phyloP scores from a whole-genome alignment of 2,797 vertebrate species.

The Parambassis ranga region DNA sequence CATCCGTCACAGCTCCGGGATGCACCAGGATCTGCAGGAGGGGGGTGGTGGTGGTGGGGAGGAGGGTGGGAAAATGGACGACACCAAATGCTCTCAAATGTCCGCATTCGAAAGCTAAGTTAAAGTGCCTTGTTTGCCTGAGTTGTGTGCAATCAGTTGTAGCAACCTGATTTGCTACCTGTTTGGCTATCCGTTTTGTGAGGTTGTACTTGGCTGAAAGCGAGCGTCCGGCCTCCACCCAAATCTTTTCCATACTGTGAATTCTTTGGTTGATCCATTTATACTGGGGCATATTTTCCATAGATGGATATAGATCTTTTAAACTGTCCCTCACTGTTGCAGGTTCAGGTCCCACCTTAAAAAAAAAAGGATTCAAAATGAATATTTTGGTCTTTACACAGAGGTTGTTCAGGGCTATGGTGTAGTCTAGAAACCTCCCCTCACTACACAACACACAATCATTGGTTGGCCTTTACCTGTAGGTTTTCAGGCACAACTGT shows the following conservation, averaged over 20 bases:
- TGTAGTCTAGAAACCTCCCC: no score
- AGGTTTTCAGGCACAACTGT: not conserved
- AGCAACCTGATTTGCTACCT: not conserved
- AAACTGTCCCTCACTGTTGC: slow-evolving; percentile 1
- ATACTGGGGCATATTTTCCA: slow-evolving; percentile 4
- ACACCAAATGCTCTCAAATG: no score
- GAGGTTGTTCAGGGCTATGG: no score
- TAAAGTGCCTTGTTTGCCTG: no score
- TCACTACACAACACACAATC: no score
- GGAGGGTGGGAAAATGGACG: no score
- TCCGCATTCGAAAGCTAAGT: no score
- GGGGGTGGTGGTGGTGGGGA: fast-evolving
- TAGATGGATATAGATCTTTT: not conserved
- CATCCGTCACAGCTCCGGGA: slow-evolving; percentile 83
- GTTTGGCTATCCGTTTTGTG: slow-evolving; percentile 17
- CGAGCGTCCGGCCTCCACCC: slow-evolving; percentile 27
- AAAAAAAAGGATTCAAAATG: not conserved
- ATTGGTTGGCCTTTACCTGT: not conserved
- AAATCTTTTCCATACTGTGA: slow-evolving; percentile 33
- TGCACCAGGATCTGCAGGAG: slow-evolving; percentile 85
- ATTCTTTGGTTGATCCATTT: slow-evolving; percentile 36
- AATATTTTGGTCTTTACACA: no score
- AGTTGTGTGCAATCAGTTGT: no score
- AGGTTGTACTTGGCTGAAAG: slow-evolving; percentile 36
- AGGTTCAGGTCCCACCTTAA: fast-evolving